Evolutionary conservation across 1,140 invertebrate genomes (phyloP).

Genomic region (Drosophila sturtevanti): DNA sequence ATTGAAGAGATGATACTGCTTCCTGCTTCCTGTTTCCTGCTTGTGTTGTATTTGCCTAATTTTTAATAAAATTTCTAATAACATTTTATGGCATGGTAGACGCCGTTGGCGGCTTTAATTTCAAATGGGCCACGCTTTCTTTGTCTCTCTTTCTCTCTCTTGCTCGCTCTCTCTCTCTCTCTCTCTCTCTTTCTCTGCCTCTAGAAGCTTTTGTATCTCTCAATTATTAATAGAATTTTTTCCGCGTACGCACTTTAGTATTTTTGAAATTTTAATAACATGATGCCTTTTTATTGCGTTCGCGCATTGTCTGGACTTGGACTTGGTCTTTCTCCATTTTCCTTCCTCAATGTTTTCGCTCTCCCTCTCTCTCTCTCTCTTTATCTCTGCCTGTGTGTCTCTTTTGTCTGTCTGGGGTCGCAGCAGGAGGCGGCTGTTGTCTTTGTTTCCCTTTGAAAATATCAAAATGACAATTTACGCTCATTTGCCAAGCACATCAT

Average conservation of each 20-base stretch:
- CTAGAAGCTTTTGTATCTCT: conserved; percentile 14
- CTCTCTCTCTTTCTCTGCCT: neutral
- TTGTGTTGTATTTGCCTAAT: conserved; percentile 54
- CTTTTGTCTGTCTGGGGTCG: conserved; percentile 14
- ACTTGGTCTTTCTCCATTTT: neutral
- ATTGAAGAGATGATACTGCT: neutral
- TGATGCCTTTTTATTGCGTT: conserved; percentile 74
- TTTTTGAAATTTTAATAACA: conserved; percentile 81
- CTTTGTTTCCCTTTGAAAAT: conserved; percentile 66
- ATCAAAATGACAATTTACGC: conserved; percentile 79
- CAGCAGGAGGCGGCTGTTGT: conserved; percentile 47
- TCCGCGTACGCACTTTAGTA: conserved; percentile 70
- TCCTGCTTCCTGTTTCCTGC: neutral
- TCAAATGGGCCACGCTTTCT: conserved; percentile 38
- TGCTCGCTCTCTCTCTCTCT: too few relatives aligned
- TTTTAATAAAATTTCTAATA: conserved; percentile 74
- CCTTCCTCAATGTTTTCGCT: too few relatives aligned
- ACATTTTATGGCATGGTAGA: conserved; percentile 57
- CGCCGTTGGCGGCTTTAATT: conserved; percentile 60
- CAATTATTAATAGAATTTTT: conserved; percentile 79
- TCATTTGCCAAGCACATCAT: conserved; percentile 51
- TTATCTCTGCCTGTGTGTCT: too few relatives aligned
- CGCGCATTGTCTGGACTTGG: conserved; percentile 47
- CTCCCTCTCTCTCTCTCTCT: neutral
- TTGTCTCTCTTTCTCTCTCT: conserved; percentile 1